Evolutionary conservation across 2,113 vertebrate genomes (phyloP).

Genomic region (Tragelaphus scriptus): DNA sequence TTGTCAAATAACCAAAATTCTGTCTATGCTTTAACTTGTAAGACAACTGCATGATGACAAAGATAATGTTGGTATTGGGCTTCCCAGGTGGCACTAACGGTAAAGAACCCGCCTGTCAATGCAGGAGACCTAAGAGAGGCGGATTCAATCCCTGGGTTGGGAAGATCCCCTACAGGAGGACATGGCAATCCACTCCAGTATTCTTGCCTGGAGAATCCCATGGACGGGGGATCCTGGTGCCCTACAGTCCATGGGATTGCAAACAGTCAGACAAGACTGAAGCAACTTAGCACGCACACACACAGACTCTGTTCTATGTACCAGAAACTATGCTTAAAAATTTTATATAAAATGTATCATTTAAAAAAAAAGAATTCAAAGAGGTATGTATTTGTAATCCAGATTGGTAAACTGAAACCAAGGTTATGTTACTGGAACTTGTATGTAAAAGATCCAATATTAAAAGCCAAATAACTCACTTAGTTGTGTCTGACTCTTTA

Average conservation of each 20-base stretch:
- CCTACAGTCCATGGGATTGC: neutral
- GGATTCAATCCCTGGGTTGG: neutral
- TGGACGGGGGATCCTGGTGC: neutral
- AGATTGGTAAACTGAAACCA: neutral
- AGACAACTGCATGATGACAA: neutral
- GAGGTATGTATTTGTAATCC: neutral
- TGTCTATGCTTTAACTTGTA: neutral
- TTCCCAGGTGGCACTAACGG: neutral
- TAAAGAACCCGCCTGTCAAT: neutral
- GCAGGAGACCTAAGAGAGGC: neutral
- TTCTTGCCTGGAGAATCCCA: neutral
- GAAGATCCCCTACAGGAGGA: neutral
- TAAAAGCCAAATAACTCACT: neutral
- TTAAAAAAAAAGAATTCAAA: neutral
- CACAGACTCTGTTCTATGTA: neutral
- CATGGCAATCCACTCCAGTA: neutral
- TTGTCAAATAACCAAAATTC: neutral
- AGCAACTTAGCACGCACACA: fast-evolving
- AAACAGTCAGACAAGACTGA: neutral
- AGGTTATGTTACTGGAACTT: neutral
- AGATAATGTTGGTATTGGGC: neutral
- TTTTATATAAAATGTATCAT: neutral
- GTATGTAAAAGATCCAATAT: neutral
- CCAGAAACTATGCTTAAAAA: neutral
- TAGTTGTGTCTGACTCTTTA: neutral